Evolutionary conservation across 2,113 vertebrate genomes (phyloP).

Genomic region (Bufo bufo): DNA sequence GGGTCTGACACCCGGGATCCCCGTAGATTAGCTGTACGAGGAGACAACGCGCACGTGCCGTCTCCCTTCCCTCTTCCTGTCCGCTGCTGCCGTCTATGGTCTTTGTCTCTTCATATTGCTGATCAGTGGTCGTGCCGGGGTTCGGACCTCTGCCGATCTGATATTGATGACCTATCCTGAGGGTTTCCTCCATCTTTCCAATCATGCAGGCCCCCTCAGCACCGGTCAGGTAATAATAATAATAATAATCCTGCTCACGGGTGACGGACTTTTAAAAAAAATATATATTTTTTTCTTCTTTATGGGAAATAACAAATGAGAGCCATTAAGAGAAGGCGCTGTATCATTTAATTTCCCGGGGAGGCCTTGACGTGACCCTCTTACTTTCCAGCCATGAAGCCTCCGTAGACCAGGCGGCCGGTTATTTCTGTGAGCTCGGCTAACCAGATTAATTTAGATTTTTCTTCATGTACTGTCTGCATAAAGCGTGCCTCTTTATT

Average conservation of each 20-base stretch:
- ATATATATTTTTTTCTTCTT: neutral
- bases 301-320: neutral
- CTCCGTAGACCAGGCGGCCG: neutral
- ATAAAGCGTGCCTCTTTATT: slow-evolving; percentile 13
- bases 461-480: neutral
- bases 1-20: no score
- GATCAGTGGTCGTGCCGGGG: no score
- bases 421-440: slow-evolving; percentile 5
- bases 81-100: no score
- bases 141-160: no score
- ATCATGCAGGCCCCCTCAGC: neutral
- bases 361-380: neutral
- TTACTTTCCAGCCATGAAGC: neutral
- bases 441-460: slow-evolving; percentile 29
- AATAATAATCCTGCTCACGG: neutral
- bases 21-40: no score
- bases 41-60: no score
- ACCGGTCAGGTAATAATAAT: neutral
- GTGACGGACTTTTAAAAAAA: neutral
- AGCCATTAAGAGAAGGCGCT: neutral
- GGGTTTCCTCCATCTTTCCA: no score
- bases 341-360: neutral
- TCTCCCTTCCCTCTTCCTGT: no score
- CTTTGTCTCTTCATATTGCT: no score
- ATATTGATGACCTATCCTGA: no score